A percentile compares a stretch with the other conserved stretches of the same genome.
These are phyloP conservation scores for Sepioteuthis lessoniana DNA, from an alignment of 2,888 invertebrate genomes.

Conservation along the genomic window DNA sequence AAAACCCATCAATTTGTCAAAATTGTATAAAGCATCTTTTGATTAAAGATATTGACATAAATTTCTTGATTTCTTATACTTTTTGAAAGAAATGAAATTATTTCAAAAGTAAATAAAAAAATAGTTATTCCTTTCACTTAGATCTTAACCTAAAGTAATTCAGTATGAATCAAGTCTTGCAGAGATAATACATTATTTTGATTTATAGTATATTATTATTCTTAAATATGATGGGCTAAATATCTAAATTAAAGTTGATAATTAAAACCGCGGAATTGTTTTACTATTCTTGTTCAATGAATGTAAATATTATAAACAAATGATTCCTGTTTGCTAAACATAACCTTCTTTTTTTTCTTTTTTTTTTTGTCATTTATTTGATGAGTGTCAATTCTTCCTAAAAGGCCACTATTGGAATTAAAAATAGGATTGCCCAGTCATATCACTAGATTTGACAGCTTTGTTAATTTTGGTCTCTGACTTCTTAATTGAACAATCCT, in stretches of 20 bases:
- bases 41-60: no score
- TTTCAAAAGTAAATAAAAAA: no score
- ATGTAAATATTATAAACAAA: not conserved
- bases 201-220: not conserved
- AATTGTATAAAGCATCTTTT: no score
- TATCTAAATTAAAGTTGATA: no score
- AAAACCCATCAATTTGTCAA: no score
- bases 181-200: not conserved
- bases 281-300: not conserved
- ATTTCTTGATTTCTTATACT: no score
- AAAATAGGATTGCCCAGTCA: not conserved
- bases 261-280: no score
- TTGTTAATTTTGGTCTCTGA: not conserved
- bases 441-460: not conserved
- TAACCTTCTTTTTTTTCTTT: no score
- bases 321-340: not conserved
- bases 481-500: not conserved
- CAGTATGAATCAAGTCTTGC: no score
- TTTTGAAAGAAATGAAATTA: no score
- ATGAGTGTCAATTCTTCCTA: not conserved
- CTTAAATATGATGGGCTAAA: not conserved
- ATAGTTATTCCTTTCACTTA: no score
- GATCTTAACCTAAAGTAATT: no score
- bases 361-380: not conserved
- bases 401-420: not conserved